Base-by-base conservation (phyloP, 2,113 vertebrate genomes). In the Struthio camelus region DNA sequence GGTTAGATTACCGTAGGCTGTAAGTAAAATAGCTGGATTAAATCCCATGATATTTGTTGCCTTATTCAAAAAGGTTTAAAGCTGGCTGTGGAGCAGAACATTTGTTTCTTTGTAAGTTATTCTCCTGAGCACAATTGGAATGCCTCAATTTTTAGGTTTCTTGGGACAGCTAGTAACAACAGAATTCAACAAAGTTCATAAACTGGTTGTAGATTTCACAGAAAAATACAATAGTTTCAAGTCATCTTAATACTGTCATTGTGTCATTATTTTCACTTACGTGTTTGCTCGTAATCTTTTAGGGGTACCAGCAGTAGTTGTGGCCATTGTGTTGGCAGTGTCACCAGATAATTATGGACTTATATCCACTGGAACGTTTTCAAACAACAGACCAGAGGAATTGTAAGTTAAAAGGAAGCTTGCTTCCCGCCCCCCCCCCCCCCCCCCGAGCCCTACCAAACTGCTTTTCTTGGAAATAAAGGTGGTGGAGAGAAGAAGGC, bases 261-360 rank as follows among this genome's bases (percentile, higher is more conserved):
- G 11, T 72, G 38, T 66, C 30, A 9, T 48, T 6, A 58, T 94
- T 91, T 82, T 96, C 53, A 75, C 16, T 14, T 80, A 44, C 2
- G 0, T 80, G 11, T 93, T 91, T 93, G 10, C 79, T 96, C 83
- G 66, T 87, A 36, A 62, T 97, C 80, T 97, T 88, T 42, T 93
- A 99, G 99, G 99, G 16, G 28, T 99, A 66, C 99, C 99, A 65
- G 98, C 99, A 54, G 12, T 99, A 24, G 96, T 99, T 40, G 99
- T 99, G 87, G 95, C 98, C 42, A 96, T 99, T 73, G 97, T 99
- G 34, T 98, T 99, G 95, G 94, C 98, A 24, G 96, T 99, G 92
- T 98, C 98, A 87, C 98, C 98, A 64, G 94, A 99, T 94, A 99
- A 99, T 96, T 99, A 99, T 36, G 99, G 99, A 40, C 96, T 98